Evolutionary conservation across 1,140 invertebrate genomes (phyloP).

Genomic region (Drosophila baimaii): DNA sequence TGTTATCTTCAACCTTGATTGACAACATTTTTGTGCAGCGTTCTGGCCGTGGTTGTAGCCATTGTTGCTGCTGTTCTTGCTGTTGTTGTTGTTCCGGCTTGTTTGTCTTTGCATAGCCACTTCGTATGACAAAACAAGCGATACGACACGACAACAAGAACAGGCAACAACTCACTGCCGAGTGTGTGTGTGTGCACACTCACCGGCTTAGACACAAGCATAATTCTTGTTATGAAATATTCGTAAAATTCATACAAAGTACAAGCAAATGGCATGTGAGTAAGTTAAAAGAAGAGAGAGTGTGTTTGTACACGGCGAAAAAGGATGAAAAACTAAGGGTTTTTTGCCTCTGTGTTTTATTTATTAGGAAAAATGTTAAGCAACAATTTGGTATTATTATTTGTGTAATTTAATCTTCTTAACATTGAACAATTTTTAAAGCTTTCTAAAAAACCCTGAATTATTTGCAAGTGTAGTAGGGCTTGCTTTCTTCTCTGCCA

Average conservation of each 20-base stretch:
- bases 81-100: conserved; percentile 38
- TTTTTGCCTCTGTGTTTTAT: no score
- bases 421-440: background rate
- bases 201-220: conserved; percentile 46
- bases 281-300: conserved; percentile 43
- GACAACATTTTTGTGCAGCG: conserved; percentile 76
- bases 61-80: conserved; percentile 18
- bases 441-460: background rate
- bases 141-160: conserved; percentile 65
- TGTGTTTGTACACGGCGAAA: background rate
- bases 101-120: conserved; percentile 72
- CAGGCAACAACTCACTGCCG: conserved; percentile 31
- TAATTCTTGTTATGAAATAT: conserved; percentile 80
- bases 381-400: background rate
- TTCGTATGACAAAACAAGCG: conserved; percentile 79
- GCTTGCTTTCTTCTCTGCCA: background rate
- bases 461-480: conserved; percentile 1
- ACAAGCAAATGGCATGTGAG: conserved; percentile 67
- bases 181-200: background rate
- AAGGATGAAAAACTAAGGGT: background rate
- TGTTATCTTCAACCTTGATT: conserved; percentile 75
- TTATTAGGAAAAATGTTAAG: background rate
- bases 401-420: background rate
- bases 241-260: conserved; percentile 80
- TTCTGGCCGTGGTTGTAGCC: conserved; percentile 21